Base-by-base conservation (phyloP, 92 coral and sea anemone species). In the Phenganax stokvisi region DNA sequence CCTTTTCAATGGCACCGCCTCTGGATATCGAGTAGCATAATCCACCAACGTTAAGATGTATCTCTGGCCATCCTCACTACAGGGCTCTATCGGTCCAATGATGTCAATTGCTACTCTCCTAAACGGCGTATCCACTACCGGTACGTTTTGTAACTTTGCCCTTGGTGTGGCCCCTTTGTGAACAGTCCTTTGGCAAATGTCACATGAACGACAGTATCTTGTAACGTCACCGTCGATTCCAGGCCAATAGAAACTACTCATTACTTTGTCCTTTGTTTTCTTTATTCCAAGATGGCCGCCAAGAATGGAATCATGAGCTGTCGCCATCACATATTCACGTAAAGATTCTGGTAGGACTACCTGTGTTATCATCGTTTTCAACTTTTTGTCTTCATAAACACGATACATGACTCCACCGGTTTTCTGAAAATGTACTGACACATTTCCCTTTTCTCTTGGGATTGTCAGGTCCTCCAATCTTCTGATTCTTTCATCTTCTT, bases 71-170 rank as follows among this genome's bases (percentile, higher is more conserved):
- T 66, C 44, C 51, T 78, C 84, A 71, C 67, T 84, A 51, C 84
- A 84, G 62, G 84, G 87, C 28, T 63, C 12, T 28, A 64, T 84
- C 3, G 80, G 86, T 0, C 88, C 83, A 56, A 75, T 55, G 3
- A 84, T 70, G 57, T 84, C 88, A 0, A 87, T 68, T 37, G 85
- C 90, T 13, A 84, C 85, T 69, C 90, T 62, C 54, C 83, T 78
- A 55, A 90, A 85, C 9, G 90, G 89, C 71, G 66, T 81, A 62
- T 91, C 92, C 25, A 91, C 85, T 27, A 91, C 12, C 44, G 90
- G 92, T 90, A 91, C 89, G 72, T 74, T 75, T 29, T 72, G 75
- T 10, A 87, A 54, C n/a, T 91, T 84, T 0, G 85, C 86, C 51
- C 85, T 90, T 1, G 83, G 86, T 15, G 85, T 79, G 9, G 85